Evolutionary conservation across 2,113 vertebrate species (phyloP).

Genomic region (Salminus brasiliensis): DNA sequence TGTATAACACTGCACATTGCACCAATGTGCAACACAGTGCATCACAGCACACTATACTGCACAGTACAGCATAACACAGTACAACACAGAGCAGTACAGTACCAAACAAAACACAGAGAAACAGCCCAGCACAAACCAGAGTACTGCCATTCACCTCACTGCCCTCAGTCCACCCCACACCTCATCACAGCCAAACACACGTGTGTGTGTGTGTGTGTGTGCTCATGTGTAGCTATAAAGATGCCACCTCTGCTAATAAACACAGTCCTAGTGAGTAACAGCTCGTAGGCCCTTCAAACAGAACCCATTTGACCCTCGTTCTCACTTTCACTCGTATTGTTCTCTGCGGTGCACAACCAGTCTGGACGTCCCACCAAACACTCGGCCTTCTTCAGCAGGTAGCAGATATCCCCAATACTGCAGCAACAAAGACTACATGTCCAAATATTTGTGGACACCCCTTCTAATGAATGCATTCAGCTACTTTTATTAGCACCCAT

Average conservation of each 20-base stretch:
- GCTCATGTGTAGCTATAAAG: neutral
- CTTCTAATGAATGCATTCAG: too few species aligned
- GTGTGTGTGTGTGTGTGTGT: neutral
- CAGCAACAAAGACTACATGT: too few species aligned
- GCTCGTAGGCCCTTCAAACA: neutral
- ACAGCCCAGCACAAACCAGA: slow-evolving; percentile 15
- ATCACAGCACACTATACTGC: neutral
- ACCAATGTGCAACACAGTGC: neutral
- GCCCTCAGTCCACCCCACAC: neutral
- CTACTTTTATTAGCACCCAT: too few species aligned
- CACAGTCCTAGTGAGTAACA: neutral
- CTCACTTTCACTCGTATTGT: neutral
- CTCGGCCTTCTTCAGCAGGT: too few species aligned
- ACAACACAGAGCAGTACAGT: neutral
- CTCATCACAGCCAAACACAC: neutral
- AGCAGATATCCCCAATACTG: too few species aligned
- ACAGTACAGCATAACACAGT: neutral
- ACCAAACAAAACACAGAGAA: neutral
- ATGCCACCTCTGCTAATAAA: neutral
- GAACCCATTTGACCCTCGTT: neutral
- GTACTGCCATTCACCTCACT: neutral
- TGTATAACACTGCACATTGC: too few species aligned
- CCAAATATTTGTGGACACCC: too few species aligned
- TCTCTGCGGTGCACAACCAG: neutral
- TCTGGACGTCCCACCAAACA: too few species aligned